Percentiles rank a stretch among this genome's conserved stretches.
Conservation (phyloP, 2,113 vertebrate genomes). For the Gambusia holbrooki region DNA sequence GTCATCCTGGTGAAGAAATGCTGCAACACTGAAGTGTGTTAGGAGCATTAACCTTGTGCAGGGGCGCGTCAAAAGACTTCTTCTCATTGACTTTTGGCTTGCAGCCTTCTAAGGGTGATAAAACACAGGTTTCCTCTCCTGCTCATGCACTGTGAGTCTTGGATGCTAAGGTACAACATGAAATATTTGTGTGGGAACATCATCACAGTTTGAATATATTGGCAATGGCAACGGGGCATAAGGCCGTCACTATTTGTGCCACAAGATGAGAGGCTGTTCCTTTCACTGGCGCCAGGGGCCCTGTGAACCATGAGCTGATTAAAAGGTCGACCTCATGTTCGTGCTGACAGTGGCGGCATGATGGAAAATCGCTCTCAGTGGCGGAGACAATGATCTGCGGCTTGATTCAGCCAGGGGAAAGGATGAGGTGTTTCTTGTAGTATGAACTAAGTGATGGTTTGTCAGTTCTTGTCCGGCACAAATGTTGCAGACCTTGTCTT, state of each 20-base stretch:
- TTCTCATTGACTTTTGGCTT: conserved; percentile 56
- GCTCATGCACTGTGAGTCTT: conserved; percentile 75
- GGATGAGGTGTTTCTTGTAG: conserved; percentile 38
- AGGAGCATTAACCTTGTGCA: conserved; percentile 56
- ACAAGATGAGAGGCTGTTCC: conserved; percentile 74
- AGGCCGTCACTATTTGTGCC: conserved; percentile 79
- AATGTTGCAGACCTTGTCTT: conserved; percentile 19
- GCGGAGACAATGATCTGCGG: conserved; percentile 53
- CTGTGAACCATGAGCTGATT: conserved; percentile 56
- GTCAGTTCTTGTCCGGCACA: conserved; percentile 25
- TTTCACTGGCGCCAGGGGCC: conserved; percentile 70
- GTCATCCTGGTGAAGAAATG: conserved; percentile 54
- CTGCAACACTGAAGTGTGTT: conserved; percentile 64
- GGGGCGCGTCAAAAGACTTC: conserved; percentile 55
- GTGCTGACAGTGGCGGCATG: conserved; percentile 55
- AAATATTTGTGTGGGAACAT: conserved; percentile 81
- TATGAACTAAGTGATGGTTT: conserved; percentile 27
- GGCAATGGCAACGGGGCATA: conserved; percentile 74
- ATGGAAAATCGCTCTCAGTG: conserved; percentile 47
- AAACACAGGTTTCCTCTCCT: conserved; percentile 77
- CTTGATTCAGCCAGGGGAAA: conserved; percentile 34
- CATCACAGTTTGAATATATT: conserved; percentile 72
- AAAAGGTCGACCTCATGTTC: conserved; percentile 52
- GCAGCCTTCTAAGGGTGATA: conserved; percentile 71
- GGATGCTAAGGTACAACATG: conserved; percentile 68